Evolutionary conservation across 2,797 vertebrate genomes (phyloP), one percentile per base, ranked within the genome.

Genomic region (Syngnathus rostellatus): DNA sequence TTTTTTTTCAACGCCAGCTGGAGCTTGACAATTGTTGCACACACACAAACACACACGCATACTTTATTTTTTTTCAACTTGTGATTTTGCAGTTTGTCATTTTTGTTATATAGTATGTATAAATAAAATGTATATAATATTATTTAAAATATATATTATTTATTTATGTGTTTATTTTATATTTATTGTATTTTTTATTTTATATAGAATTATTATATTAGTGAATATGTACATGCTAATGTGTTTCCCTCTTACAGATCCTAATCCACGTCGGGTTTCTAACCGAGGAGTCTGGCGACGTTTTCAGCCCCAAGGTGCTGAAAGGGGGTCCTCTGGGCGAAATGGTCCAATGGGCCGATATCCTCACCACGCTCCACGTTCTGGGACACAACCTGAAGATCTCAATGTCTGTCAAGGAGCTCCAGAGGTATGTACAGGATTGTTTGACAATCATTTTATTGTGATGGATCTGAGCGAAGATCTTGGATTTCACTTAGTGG

Each of bases 321-420:
- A 98, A 98, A 77, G 97, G 97, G 1, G 96, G 97, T 5, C 97
- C 97, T 0, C 80, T 99, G 72, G 97, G 97, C 0, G 97, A 99
- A 87, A 97, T 99, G 96, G 97, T 99, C 72, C 97, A 99, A 80
- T 99, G 97, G 97, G 97, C 97, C 0, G 97, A 99, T 85, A 96
- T 98, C 76, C 88, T 99, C 75, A 94, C 95, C 0, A 89, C 93
- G 4, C 94, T 99, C 43, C 94, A 96, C 41, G 87, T 98, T 67
- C 90, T 99, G 79, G 97, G 97, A 75, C 96, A 99, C 75, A 93
- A 92, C 84, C 92, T 99, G 70, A 93, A 90, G 78, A 89, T 97
- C 80, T 96, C 95, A 0, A 89, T 90, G 87, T 90, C 88, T 65
- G 89, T 98, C 74, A 99, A 98, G 83, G 97, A 98, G 70, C 92